Evolutionary conservation across 2,113 vertebrate species (phyloP).

Genomic region (Erythrocercus mccallii): DNA sequence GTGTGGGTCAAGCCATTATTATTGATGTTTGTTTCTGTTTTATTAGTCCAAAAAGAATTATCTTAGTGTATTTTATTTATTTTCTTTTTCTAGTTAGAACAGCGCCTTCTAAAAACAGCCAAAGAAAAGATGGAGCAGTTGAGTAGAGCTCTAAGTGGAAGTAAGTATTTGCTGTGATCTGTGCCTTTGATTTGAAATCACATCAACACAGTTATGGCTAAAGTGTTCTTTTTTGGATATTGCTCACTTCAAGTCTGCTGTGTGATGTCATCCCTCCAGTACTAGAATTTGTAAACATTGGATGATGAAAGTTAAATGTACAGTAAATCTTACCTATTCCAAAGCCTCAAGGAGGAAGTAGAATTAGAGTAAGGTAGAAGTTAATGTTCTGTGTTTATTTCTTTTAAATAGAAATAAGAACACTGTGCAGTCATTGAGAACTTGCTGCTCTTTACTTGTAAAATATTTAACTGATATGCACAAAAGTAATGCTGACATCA

Average conservation of each 20-base stretch:
- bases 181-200: neutral
- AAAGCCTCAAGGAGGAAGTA: neutral
- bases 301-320: neutral
- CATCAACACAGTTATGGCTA: neutral
- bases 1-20: conserved; percentile 70
- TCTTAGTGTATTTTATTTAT: conserved; percentile 15
- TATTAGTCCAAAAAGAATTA: neutral
- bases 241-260: neutral
- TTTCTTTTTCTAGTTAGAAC: conserved; percentile 84
- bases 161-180: conserved; percentile 73
- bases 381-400: neutral
- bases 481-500: neutral
- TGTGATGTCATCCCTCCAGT: neutral
- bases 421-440: neutral
- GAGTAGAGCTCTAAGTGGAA: conserved; percentile 92
- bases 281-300: neutral
- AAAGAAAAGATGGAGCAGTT: conserved; percentile 99
- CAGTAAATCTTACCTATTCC: neutral
- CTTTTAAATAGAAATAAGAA: neutral
- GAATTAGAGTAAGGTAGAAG: neutral
- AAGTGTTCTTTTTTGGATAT: neutral
- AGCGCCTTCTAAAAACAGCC: conserved; percentile 97
- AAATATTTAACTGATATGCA: neutral
- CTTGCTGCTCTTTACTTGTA: neutral
- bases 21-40: neutral